A percentile compares a stretch with the other conserved stretches of the same genome.
phyloP scores from a whole-genome alignment of 2,797 vertebrate species.

The Selene dorsalis region DNA sequence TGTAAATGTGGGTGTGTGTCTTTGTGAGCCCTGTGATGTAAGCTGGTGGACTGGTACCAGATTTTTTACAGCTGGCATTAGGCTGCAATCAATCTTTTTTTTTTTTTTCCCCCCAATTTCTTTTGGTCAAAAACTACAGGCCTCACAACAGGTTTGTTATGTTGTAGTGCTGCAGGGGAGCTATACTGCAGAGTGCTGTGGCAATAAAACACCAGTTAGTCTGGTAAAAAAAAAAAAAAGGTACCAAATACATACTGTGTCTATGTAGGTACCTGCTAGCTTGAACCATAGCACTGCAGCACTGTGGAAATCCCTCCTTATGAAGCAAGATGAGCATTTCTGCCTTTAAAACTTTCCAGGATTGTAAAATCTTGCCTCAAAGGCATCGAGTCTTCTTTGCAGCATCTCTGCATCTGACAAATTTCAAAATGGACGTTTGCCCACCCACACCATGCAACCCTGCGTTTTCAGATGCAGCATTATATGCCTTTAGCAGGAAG shows the following conservation, averaged over 20 bases:
- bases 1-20: conserved; percentile 9
- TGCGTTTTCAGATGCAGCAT: background rate
- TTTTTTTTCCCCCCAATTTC: background rate
- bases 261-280: background rate
- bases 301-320: background rate
- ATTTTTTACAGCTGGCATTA: conserved; percentile 2
- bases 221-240: background rate
- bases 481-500: background rate
- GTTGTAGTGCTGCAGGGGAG: background rate
- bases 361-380: background rate
- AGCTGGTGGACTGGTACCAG: conserved; percentile 14
- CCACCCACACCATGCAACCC: background rate
- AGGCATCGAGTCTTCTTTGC: background rate
- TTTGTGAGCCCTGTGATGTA: background rate
- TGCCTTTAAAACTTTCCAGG: background rate
- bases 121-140: conserved; percentile 12
- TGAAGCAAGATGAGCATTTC: background rate
- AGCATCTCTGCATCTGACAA: background rate
- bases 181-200: background rate
- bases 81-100: conserved; percentile 9
- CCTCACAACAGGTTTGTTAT: background rate
- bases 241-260: background rate
- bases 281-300: background rate
- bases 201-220: background rate
- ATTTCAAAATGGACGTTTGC: conserved; percentile 3